Conservation (phyloP, 2,888 invertebrate species). For the Drosophila paramelanica region DNA sequence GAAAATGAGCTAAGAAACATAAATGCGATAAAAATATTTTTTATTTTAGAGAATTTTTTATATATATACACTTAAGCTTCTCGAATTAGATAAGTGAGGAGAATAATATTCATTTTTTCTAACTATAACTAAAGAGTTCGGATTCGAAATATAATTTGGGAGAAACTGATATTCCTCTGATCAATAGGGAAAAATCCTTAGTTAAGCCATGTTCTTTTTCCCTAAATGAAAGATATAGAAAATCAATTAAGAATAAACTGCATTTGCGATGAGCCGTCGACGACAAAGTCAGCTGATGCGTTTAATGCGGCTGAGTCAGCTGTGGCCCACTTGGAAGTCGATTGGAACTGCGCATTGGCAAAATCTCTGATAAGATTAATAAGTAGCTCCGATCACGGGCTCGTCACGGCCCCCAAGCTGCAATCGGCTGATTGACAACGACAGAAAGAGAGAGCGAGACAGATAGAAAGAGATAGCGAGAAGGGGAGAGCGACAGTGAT, state of each 20-base stretch:
- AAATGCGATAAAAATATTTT: too few relatives aligned
- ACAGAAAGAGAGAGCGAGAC: neutral
- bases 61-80: too few relatives aligned
- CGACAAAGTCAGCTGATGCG: constrained; percentile 26
- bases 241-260: neutral
- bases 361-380: constrained; percentile 29
- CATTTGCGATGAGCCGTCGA: constrained; percentile 1
- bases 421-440: neutral
- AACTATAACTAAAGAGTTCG: too few relatives aligned
- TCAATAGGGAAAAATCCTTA: too few relatives aligned
- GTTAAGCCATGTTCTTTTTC: too few relatives aligned
- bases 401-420: neutral
- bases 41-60: too few relatives aligned
- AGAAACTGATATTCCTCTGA: too few relatives aligned
- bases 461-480: neutral
- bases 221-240: neutral
- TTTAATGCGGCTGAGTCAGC: constrained; percentile 18
- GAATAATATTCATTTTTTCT: too few relatives aligned
- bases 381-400: neutral
- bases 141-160: too few relatives aligned
- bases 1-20: too few relatives aligned
- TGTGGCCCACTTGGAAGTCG: constrained; percentile 11
- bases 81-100: too few relatives aligned
- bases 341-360: constrained; percentile 29
- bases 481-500: neutral